phyloP scores from a whole-genome alignment of 2,113 vertebrate species.

The Thunnus maccoyii region DNA sequence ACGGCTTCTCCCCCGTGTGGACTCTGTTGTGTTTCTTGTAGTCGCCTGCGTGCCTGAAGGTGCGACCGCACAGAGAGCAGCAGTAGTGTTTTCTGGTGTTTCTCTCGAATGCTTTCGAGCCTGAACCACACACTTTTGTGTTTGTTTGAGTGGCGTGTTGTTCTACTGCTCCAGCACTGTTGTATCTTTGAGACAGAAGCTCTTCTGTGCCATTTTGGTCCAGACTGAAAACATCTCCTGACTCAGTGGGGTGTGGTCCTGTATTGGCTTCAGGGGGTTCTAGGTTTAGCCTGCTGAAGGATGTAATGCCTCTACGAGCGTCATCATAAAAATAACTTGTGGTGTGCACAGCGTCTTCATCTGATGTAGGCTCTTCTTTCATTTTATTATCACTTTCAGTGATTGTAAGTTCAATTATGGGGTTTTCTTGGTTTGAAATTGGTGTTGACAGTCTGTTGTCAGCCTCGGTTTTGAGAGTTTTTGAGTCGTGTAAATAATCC shows the following conservation, averaged over 20 bases:
- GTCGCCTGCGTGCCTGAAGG: slow-evolving; percentile 79
- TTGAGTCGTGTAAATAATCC: neutral
- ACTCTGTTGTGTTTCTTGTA: slow-evolving; percentile 81
- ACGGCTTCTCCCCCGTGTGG: slow-evolving; percentile 85
- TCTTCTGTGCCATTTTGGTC: slow-evolving; percentile 2
- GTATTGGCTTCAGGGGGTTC: neutral
- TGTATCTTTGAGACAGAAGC: neutral
- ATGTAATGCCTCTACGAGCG: neutral
- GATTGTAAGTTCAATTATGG: neutral
- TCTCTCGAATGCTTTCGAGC: slow-evolving; percentile 57
- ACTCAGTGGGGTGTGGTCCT: neutral
- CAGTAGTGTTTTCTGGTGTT: slow-evolving; percentile 71
- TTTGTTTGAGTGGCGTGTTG: slow-evolving; percentile 31
- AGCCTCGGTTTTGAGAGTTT: slow-evolving; percentile 7
- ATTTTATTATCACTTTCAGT: slow-evolving; percentile 15
- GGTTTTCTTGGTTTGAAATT: neutral
- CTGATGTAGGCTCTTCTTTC: slow-evolving; percentile 34
- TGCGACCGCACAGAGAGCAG: slow-evolving; percentile 75
- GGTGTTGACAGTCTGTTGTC: neutral
- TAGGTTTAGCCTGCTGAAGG: neutral
- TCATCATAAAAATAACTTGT: slow-evolving; percentile 13
- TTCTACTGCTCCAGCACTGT: neutral
- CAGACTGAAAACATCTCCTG: neutral
- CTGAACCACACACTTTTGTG: slow-evolving; percentile 34
- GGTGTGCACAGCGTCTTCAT: neutral